Base-by-base conservation (phyloP, 1,140 invertebrate species). In the Zaprionus inermis region DNA sequence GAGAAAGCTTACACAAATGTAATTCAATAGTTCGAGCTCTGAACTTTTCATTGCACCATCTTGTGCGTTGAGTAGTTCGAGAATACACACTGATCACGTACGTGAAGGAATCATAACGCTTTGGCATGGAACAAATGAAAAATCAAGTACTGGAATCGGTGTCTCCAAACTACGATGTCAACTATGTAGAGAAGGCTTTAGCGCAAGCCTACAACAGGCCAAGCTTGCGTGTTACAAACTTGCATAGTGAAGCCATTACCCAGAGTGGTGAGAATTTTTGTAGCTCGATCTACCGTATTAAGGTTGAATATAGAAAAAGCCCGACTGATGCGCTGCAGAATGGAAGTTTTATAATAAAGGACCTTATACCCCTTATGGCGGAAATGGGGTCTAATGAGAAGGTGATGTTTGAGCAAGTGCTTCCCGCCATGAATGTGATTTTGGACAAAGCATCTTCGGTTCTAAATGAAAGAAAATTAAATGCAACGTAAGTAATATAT, bases 181-280 rank as follows among this genome's bases (percentile, higher is more conserved):
- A 63, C 18, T 85, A 76, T 16, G 69, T 86, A 36, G 58, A 69
- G 52, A 64, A 52, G 77, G 83, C 83, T 79, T 75, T 86, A 68
- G 51, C 56, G 14, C 10, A 14, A 16, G 68, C 80, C 10, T 80
- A 61, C 12, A 38, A 63, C 7, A 65, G 72, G 11, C 55, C 71
- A 76, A 72, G 56, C 10, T 55, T 88, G 63, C 38, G 28, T 6
- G 51, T 88, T 7, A 71, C 89, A 51, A 76, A 32, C 32, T 80
- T 78, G 36, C 32, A 65, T 5, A 71, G 70, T 14, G 34, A 78
- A 3, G 12, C 16, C 1, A 55, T 84, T 18, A 76, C 38, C 12
- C 67, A 84, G 10, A 56, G n/a, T 24, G 84, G 84, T 24, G 84
- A 88, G 41, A 89, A 89, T 61, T 88, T 88, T 66, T 89, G 80